Evolutionary conservation across 2,113 vertebrate genomes (phyloP).

Genomic region (Strigops habroptila): DNA sequence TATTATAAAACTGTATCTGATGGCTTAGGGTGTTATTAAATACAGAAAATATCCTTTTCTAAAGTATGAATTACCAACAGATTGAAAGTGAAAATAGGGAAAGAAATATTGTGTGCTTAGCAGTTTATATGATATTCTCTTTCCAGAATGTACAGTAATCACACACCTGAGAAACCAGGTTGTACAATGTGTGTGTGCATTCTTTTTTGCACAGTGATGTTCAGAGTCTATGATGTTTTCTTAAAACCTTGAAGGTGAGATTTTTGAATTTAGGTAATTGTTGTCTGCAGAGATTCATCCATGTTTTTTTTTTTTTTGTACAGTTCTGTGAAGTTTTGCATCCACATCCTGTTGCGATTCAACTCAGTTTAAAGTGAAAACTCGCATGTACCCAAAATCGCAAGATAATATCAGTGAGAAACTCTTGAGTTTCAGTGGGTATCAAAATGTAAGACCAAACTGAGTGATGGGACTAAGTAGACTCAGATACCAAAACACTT

Average conservation of each 20-base stretch:
- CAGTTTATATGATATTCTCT: neutral
- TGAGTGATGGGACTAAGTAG: too few relatives aligned
- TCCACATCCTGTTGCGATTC: neutral
- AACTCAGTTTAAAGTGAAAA: neutral
- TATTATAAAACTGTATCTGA: neutral
- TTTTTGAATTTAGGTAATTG: neutral
- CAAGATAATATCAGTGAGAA: neutral
- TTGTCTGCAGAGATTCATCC: neutral
- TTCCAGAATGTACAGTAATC: neutral
- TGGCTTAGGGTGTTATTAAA: neutral
- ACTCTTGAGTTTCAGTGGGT: neutral
- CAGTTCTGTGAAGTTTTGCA: neutral
- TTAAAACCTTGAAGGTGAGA: neutral
- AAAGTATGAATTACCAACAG: neutral
- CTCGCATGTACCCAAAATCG: neutral
- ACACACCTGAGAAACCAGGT: neutral
- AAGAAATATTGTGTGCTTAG: neutral
- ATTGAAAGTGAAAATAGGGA: neutral
- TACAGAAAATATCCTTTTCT: neutral
- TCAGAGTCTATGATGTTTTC: neutral
- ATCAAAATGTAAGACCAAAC: neutral
- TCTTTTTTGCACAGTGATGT: neutral
- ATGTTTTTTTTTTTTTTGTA: neutral
- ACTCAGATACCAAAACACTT: neutral
- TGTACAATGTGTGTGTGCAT: too few relatives aligned